A percentile compares a stretch with the other conserved stretches of the same genome.
Evolutionary conservation across 2,113 vertebrate genomes (phyloP).

Genomic region (Mormyrus lacerda): DNA sequence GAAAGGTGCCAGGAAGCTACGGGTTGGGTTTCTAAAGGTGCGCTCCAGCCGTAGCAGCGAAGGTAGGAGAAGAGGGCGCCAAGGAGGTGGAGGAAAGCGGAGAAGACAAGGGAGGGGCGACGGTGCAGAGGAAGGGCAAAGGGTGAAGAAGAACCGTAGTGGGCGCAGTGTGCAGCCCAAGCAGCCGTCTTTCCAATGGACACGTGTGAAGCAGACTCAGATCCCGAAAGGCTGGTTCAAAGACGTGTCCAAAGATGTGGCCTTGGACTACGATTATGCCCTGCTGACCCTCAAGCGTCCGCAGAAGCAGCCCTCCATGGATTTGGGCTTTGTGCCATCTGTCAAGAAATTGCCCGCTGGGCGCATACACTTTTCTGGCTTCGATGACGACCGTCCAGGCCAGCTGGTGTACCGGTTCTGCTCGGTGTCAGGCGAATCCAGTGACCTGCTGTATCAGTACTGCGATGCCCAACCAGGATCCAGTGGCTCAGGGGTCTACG

Average conservation of each 20-base stretch:
- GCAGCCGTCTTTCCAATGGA: slow-evolving; percentile 86
- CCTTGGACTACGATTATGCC: slow-evolving; percentile 87
- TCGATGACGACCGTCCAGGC: slow-evolving; percentile 79
- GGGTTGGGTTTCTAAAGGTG: slow-evolving; percentile 79
- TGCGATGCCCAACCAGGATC: slow-evolving; percentile 89
- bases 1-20: slow-evolving; percentile 72
- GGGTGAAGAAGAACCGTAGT: slow-evolving; percentile 51
- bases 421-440: slow-evolving; percentile 85
- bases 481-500: slow-evolving; percentile 86
- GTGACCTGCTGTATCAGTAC: slow-evolving; percentile 83
- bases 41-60: slow-evolving; percentile 64
- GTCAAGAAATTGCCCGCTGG: slow-evolving; percentile 78
- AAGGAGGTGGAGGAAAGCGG: slow-evolving; percentile 35
- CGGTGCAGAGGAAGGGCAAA: slow-evolving; percentile 33
- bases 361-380: slow-evolving; percentile 93
- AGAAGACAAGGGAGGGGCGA: slow-evolving; percentile 43
- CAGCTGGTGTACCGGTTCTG: slow-evolving; percentile 92
- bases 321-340: slow-evolving; percentile 78
- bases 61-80: slow-evolving; percentile 52
- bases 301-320: slow-evolving; percentile 81
- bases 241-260: slow-evolving; percentile 58
- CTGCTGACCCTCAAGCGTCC: slow-evolving; percentile 83
- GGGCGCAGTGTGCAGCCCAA: slow-evolving; percentile 43
- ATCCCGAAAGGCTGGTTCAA: slow-evolving; percentile 89
- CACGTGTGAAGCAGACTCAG: slow-evolving; percentile 82